These are phyloP conservation scores for Xiphophorus birchmanni DNA, from an alignment of 2,797 vertebrate species.

Conservation along the genomic window DNA sequence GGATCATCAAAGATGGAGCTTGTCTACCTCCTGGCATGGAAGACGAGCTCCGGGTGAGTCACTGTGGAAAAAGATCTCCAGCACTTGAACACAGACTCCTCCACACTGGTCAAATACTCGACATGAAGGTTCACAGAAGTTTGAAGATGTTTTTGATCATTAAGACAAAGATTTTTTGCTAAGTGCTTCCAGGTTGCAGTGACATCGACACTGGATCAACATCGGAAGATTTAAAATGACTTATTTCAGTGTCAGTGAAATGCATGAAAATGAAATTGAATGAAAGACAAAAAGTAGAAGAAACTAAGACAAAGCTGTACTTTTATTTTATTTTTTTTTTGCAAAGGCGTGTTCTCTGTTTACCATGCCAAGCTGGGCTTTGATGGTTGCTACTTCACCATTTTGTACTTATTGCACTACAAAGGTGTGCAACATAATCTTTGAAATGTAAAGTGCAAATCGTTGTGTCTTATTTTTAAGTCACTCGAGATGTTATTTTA, in stretches of 20 bases:
- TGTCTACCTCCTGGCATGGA: constrained; percentile 61
- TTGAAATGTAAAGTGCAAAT: neutral
- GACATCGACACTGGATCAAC: neutral
- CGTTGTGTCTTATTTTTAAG: neutral
- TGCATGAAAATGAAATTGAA: neutral
- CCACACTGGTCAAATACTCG: constrained; percentile 20
- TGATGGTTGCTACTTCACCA: neutral
- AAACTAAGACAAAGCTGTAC: neutral
- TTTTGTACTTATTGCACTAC: neutral
- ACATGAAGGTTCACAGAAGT: neutral
- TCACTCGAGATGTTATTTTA: neutral
- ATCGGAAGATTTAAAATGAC: neutral
- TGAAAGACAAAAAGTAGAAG: neutral
- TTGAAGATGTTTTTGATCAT: constrained; percentile 12
- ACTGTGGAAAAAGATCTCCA: constrained; percentile 23
- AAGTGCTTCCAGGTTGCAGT: neutral
- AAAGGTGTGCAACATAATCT: neutral
- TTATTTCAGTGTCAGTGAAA: neutral
- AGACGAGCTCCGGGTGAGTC: constrained; percentile 39
- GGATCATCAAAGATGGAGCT: constrained; percentile 79
- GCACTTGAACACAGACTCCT: neutral
- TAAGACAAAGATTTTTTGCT: neutral
- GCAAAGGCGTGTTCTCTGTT: neutral
- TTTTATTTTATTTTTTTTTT: neutral
- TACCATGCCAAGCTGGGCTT: neutral